These are phyloP conservation scores for Brienomyrus longianalis DNA, from an alignment of 2,113 vertebrate genomes.

Conservation along the genomic window DNA sequence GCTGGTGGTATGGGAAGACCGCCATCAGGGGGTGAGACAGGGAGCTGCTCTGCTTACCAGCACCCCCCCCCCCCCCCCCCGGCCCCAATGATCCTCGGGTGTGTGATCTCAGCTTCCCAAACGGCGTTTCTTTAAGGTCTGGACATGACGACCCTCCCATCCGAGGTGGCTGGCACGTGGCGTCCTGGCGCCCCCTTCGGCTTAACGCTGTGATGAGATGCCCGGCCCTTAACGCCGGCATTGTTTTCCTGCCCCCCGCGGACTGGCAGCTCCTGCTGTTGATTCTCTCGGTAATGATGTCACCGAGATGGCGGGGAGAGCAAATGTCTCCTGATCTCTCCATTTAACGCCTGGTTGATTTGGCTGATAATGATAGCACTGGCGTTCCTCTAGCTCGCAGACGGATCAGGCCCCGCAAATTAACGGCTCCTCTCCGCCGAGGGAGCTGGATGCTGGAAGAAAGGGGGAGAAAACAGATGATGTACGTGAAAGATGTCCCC, in stretches of 20 bases:
- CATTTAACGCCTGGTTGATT: conserved; percentile 81
- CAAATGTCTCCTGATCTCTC: conserved; percentile 84
- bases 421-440: conserved; percentile 52
- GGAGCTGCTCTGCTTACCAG: too few relatives aligned
- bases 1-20: too few relatives aligned
- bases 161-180: conserved; percentile 24
- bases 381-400: conserved; percentile 63
- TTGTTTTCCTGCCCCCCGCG: conserved; percentile 39
- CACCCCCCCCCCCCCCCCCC: not conserved
- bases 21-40: too few relatives aligned
- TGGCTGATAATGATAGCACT: conserved; percentile 78
- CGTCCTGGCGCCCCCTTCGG: conserved; percentile 22
- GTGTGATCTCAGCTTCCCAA: conserved; percentile 1
- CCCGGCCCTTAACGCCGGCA: conserved; percentile 29
- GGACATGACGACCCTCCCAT: not conserved
- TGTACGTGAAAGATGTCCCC: conserved; percentile 64
- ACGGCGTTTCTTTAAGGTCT: conserved; percentile 3
- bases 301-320: conserved; percentile 75
- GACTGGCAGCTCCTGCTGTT: conserved; percentile 53
- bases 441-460: conserved; percentile 35
- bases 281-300: conserved; percentile 83
- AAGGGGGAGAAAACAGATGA: conserved; percentile 49
- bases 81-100: conserved; percentile 15
- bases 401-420: conserved; percentile 70
- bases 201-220: conserved; percentile 30